Evolutionary conservation across 2,888 invertebrate species (phyloP).

Genomic region (Psylliodes chrysocephalus): DNA sequence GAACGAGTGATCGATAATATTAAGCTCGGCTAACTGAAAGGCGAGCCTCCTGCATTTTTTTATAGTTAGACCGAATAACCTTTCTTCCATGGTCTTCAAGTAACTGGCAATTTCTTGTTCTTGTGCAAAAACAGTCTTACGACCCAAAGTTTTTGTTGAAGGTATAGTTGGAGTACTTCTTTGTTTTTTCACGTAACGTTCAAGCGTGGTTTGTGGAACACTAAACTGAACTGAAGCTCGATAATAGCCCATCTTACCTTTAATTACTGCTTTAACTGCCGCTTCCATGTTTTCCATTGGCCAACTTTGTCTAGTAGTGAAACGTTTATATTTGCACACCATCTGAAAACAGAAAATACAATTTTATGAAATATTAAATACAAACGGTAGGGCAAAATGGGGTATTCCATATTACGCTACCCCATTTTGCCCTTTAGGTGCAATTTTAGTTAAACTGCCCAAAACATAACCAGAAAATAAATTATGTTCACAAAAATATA

Average conservation of each 20-base stretch:
- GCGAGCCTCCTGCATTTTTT: conserved; percentile 2
- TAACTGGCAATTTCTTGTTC: too few relatives aligned
- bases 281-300: conserved; percentile 3
- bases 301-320: conserved; percentile 6
- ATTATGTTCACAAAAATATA: too few relatives aligned
- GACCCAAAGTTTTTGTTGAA: background rate
- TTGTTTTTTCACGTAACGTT: background rate
- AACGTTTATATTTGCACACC: conserved; percentile 11
- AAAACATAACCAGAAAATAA: too few relatives aligned
- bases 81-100: conserved; percentile 10
- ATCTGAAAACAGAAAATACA: background rate
- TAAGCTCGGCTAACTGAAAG: background rate
- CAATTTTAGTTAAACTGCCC: too few relatives aligned
- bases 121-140: background rate
- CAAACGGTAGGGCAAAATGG: background rate
- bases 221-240: conserved; percentile 9
- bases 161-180: background rate
- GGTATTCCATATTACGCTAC: too few relatives aligned
- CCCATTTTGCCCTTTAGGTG: background rate
- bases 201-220: background rate
- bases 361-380: background rate
- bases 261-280: conserved; percentile 8
- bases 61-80: conserved; percentile 9
- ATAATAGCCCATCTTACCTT: conserved; percentile 6
- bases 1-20: background rate